Percentiles rank a stretch among this genome's conserved stretches.
Evolutionary conservation across 2,113 vertebrate genomes (phyloP).

Genomic region (Myotis yumanensis): DNA sequence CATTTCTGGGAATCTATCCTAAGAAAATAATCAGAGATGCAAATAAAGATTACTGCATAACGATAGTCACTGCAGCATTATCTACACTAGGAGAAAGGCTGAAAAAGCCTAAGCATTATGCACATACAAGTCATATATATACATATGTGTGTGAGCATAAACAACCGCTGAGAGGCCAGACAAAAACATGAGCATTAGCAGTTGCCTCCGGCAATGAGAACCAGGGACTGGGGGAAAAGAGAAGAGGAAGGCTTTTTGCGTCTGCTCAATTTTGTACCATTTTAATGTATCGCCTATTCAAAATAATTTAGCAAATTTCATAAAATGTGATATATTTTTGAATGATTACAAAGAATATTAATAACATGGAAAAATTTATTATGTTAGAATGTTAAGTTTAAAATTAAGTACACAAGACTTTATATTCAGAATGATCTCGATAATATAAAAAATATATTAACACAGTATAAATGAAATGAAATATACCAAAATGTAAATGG

Average conservation of each 20-base stretch:
- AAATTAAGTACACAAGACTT: not conserved
- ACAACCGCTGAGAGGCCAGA: not conserved
- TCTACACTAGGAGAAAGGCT: not conserved
- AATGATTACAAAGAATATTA: constrained; percentile 39
- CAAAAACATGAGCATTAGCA: not conserved
- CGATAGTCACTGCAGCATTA: not conserved
- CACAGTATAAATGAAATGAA: constrained; percentile 31
- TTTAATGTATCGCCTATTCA: not conserved
- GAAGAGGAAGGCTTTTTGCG: not conserved
- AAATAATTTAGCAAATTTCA: constrained; percentile 32
- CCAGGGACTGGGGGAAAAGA: not conserved
- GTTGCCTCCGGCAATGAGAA: not conserved
- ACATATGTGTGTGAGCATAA: not conserved
- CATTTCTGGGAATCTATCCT: not conserved
- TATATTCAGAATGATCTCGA: constrained; percentile 34
- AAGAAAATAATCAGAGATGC: constrained; percentile 20
- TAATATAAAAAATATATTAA: constrained; percentile 7
- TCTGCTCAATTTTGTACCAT: constrained; percentile 31
- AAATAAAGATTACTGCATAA: not conserved
- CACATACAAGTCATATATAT: not conserved
- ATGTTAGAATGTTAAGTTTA: constrained; percentile 25
- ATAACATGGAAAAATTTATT: not conserved
- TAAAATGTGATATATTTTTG: not conserved
- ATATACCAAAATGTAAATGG: constrained; percentile 29
- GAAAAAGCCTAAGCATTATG: not conserved